These are phyloP conservation scores for Procavia capensis DNA, from an alignment of 2,113 vertebrate species.

Conservation along the genomic window DNA sequence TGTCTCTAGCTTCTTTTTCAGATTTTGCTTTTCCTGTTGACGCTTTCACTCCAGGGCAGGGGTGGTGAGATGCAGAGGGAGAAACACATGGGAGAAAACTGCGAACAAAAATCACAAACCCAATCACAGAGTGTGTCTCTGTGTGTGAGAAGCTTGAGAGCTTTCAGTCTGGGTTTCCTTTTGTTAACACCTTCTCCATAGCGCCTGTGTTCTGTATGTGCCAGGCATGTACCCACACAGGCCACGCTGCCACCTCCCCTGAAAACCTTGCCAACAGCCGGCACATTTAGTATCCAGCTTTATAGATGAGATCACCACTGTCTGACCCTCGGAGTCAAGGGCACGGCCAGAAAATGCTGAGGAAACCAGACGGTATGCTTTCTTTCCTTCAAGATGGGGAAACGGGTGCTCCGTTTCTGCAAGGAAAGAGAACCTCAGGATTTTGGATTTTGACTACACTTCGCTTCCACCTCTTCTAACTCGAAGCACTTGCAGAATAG, in stretches of 20 bases:
- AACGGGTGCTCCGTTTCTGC: not conserved
- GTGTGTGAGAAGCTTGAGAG: not conserved
- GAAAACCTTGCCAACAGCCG: rapidly evolving
- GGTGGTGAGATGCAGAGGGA: not conserved
- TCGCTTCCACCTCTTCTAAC: conserved; percentile 21
- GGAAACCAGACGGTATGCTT: conserved; percentile 44
- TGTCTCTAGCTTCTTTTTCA: not conserved
- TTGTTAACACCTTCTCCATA: not conserved
- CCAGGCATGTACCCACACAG: too few species aligned
- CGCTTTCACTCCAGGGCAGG: not conserved
- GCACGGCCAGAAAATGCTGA: not conserved
- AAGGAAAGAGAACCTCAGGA: not conserved
- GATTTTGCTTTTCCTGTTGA: not conserved
- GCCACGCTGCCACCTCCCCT: not conserved
- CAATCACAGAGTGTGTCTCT: not conserved
- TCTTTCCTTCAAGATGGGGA: not conserved
- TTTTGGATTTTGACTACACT: conserved; percentile 59
- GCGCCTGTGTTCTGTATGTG: rapidly evolving
- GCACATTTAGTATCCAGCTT: not conserved
- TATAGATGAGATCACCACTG: conserved; percentile 21
- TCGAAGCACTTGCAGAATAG: conserved; percentile 39
- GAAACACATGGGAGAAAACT: not conserved
- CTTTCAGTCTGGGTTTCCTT: not conserved
- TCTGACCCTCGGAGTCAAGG: not conserved
- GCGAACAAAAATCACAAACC: rapidly evolving